Base-by-base conservation (phyloP, 1,140 invertebrate species). In the Drosophila nannoptera region DNA sequence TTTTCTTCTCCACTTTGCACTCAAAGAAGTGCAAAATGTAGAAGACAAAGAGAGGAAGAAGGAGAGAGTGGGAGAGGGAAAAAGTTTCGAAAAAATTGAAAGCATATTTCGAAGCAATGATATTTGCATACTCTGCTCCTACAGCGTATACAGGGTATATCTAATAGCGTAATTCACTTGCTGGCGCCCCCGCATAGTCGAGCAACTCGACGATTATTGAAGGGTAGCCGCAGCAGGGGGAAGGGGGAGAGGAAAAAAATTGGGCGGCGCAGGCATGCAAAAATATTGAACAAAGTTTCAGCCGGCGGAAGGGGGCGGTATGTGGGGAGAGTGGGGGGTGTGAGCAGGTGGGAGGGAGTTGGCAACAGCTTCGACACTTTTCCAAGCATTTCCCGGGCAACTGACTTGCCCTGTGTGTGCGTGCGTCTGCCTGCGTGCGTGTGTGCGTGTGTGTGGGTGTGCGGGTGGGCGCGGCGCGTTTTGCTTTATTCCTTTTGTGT, bases 331-430 rank as follows among this genome's bases (percentile, higher is more conserved):
- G 22, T 22, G 22, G 22, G 22, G 1, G 22, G 22, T 22, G 22
- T 43, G 16, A 33, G 42, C 54, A 56, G 33, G 61, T 60, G 58
- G 53, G n/a, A n/a, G n/a, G 16, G 31, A 14, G 54, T 5, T 48
- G 74, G 75, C 65, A 81, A 53, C 73, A 77, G 78, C 75, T 72
- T 72, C 72, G 74, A 77, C 78, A 78, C 78, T 82, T 82, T 82
- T 82, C 59, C 52, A 62, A 66, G 70, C 71, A 75, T 77, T 69
- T 78, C 68, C 75, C 31, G 60, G 78, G 63, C 61, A 78, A 63
- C 75, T 50, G 60, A 49, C n/a, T 52, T 40, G 43, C 35, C n/a
- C n/a, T n/a, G n/a, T n/a, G n/a, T n/a, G n/a, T n/a, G n/a, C n/a
- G n/a, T n/a, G n/a, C 40, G 36, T n/a, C 2, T n/a, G 11, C 7